Conservation (phyloP, 2,888 invertebrate genomes). For the Chymomyza caudatula region DNA sequence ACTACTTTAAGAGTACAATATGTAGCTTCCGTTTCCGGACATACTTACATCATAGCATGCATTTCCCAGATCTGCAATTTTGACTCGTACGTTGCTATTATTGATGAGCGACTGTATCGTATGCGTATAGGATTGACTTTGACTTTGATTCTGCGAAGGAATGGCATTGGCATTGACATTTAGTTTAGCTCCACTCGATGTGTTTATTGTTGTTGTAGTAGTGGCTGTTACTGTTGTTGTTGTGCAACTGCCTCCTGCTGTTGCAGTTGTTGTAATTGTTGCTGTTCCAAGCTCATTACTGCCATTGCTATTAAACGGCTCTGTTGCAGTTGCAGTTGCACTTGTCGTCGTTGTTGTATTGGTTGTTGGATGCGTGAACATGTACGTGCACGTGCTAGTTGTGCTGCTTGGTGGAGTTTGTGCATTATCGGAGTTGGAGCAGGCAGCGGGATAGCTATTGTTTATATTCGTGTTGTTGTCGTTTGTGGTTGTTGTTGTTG, state of each 20-base stretch:
- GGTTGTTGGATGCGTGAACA: conserved; percentile 50
- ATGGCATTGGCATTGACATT: conserved; percentile 73
- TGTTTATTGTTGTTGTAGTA: conserved; percentile 35
- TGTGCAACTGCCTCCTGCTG: conserved; percentile 13
- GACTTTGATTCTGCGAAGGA: conserved; percentile 68
- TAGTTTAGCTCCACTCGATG: conserved; percentile 48
- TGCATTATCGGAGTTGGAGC: conserved; percentile 39
- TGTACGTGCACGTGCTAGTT: conserved; percentile 60
- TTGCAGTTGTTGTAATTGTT: conserved; percentile 19
- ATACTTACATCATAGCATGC: conserved; percentile 86
- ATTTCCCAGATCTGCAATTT: conserved; percentile 91
- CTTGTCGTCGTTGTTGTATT: conserved; percentile 35
- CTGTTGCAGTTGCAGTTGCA: conserved; percentile 41
- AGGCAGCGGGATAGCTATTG: conserved; percentile 22
- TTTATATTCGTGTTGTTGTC: conserved; percentile 13
- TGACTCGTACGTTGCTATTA: conserved; percentile 82
- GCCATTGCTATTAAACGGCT: conserved; percentile 23
- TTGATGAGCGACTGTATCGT: conserved; percentile 77
- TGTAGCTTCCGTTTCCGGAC: background rate
- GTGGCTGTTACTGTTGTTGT: conserved; percentile 26
- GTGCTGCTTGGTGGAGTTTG: conserved; percentile 39
- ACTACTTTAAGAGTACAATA: background rate
- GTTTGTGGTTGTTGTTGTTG: conserved; percentile 20
- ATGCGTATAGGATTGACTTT: conserved; percentile 76
- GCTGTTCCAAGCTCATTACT: conserved; percentile 8